phyloP scores from a whole-genome alignment of 1,140 invertebrate genomes.

The Samia ricini region DNA sequence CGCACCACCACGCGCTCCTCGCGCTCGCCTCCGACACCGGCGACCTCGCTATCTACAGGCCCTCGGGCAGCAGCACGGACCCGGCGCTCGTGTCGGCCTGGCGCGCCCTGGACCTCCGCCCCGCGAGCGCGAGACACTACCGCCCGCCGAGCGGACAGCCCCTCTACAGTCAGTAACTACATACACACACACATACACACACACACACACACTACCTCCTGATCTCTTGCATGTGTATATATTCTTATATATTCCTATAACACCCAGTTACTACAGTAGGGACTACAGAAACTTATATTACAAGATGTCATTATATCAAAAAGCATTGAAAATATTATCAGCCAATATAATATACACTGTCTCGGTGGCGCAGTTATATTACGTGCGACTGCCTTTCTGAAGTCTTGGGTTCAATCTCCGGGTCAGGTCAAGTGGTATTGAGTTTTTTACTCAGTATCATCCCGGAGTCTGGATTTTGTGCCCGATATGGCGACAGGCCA shows the following conservation, averaged over 20 bases:
- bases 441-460: too few relatives aligned
- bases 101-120: constrained; percentile 87
- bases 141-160: constrained; percentile 59
- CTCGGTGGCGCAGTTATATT: too few relatives aligned
- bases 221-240: neutral
- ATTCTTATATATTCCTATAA: neutral
- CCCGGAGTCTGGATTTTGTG: too few relatives aligned
- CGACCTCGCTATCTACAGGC: constrained; percentile 82
- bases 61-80: constrained; percentile 65
- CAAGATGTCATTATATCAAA: too few relatives aligned
- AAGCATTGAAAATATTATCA: too few relatives aligned
- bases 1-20: constrained; percentile 87
- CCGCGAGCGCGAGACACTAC: constrained; percentile 50
- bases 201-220: too few relatives aligned
- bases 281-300: too few relatives aligned
- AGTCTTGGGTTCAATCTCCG: too few relatives aligned
- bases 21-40: constrained; percentile 89
- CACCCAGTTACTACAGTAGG: neutral
- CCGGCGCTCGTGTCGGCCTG: constrained; percentile 88
- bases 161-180: constrained; percentile 48
- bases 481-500: too few relatives aligned
- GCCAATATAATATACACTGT: too few relatives aligned
- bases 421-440: too few relatives aligned
- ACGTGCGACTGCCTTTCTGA: too few relatives aligned
- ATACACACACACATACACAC: constrained; percentile 4